These are phyloP conservation scores for Psophia crepitans DNA, from an alignment of 2,113 vertebrate genomes.

Conservation along the genomic window DNA sequence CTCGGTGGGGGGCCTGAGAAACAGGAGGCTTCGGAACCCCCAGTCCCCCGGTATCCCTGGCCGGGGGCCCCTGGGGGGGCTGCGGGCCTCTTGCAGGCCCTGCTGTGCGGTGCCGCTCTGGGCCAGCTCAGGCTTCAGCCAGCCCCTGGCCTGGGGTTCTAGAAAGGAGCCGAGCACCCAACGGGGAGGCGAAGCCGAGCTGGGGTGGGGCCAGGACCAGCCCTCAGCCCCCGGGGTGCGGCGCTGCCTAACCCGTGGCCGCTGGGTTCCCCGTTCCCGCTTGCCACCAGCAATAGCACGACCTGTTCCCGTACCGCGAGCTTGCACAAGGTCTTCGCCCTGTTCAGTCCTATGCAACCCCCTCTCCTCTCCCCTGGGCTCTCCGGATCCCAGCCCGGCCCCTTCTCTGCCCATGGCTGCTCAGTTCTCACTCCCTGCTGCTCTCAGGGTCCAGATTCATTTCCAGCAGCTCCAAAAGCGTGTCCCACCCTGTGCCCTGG, in stretches of 20 bases:
- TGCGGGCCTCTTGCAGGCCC: neutral
- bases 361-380: neutral
- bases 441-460: neutral
- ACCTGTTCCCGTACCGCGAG: neutral
- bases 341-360: conserved; percentile 48
- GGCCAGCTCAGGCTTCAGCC: neutral
- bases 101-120: neutral
- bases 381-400: neutral
- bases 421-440: neutral
- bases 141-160: neutral
- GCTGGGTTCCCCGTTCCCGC: neutral
- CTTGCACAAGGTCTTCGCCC: conserved; percentile 49
- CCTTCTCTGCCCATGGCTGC: rapidly evolving
- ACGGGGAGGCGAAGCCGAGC: neutral
- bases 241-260: neutral
- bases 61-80: no score
- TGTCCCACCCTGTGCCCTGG: neutral
- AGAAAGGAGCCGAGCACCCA: neutral
- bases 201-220: neutral
- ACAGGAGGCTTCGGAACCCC: neutral
- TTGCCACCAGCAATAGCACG: conserved; percentile 5
- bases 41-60: no score
- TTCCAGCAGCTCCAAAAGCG: neutral
- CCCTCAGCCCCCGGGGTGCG: neutral
- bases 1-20: neutral